These are phyloP conservation scores for Raphicerus campestris DNA, from an alignment of 2,113 vertebrate species.

Conservation along the genomic window DNA sequence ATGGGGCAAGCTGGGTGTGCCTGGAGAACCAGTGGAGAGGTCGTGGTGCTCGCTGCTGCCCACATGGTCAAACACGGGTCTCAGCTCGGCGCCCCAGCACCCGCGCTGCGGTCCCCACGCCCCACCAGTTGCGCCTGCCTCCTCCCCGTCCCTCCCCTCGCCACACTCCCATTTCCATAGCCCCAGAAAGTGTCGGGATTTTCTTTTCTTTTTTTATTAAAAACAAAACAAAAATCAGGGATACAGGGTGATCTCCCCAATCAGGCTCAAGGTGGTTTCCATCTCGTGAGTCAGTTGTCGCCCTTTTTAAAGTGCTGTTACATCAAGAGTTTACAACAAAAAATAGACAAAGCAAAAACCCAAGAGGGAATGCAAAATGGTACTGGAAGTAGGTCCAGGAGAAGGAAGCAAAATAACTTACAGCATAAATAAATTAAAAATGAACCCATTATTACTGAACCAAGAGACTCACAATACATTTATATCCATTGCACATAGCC, in stretches of 20 bases:
- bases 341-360: slow-evolving; percentile 52
- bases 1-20: not conserved
- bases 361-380: slow-evolving; percentile 2
- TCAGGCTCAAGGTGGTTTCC: slow-evolving; percentile 75
- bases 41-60: not conserved
- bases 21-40: not conserved
- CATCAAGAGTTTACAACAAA: slow-evolving; percentile 72
- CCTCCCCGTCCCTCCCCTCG: not conserved
- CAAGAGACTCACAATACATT: slow-evolving; percentile 88
- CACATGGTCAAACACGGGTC: too few species aligned
- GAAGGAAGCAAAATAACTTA: slow-evolving; percentile 71
- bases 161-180: not conserved
- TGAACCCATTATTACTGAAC: slow-evolving; percentile 81
- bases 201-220: slow-evolving; percentile 75
- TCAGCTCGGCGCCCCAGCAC: not conserved
- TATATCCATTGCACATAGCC: slow-evolving; percentile 95
- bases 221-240: slow-evolving; percentile 77
- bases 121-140: not conserved
- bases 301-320: slow-evolving; percentile 85
- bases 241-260: slow-evolving; percentile 76
- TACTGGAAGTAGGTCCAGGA: not conserved
- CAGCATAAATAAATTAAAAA: slow-evolving; percentile 79
- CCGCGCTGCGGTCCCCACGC: fast-evolving
- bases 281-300: slow-evolving; percentile 72
- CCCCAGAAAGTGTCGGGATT: not conserved